phyloP scores from a whole-genome alignment of 2,797 vertebrate species.

The Brachyrhaphis roseni region DNA sequence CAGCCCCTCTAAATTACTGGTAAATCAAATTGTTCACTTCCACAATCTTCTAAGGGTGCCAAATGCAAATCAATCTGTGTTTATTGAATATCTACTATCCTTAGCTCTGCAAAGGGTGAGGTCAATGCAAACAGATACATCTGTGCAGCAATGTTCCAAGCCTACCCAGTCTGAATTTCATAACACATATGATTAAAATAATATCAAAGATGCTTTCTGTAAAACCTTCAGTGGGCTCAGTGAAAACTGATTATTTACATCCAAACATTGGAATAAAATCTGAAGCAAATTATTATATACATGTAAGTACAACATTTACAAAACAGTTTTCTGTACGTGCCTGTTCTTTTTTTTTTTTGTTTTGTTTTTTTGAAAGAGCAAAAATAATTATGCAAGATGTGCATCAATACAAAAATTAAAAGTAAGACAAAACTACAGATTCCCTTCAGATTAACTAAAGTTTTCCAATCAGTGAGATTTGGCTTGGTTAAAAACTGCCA shows the following conservation, averaged over 20 bases:
- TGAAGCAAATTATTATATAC: constrained; percentile 66
- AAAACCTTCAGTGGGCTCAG: constrained; percentile 43
- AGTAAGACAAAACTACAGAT: constrained; percentile 29
- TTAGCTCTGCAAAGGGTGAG: background rate
- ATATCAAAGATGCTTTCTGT: constrained; percentile 47
- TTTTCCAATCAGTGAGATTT: constrained; percentile 31
- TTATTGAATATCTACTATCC: background rate
- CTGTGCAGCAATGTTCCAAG: constrained; percentile 12
- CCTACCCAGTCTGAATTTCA: constrained; percentile 50
- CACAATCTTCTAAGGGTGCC: background rate
- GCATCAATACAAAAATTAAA: constrained; percentile 40
- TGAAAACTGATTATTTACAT: constrained; percentile 58
- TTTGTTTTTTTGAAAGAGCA: constrained; percentile 26
- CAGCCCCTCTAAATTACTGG: background rate
- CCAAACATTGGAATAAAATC: constrained; percentile 63
- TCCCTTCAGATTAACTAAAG: constrained; percentile 26
- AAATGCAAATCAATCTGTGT: background rate
- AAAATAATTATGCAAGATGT: constrained; percentile 27
- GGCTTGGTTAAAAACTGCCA: constrained; percentile 30
- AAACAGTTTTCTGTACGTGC: constrained; percentile 42
- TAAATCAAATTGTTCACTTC: background rate
- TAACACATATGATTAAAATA: constrained; percentile 34
- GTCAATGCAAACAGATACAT: background rate
- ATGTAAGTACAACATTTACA: constrained; percentile 74
- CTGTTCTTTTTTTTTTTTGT: constrained; percentile 7